A percentile compares a stretch with the other conserved stretches of the same genome.
phyloP scores from a whole-genome alignment of 2,797 vertebrate genomes.

The Harpagifer antarcticus region DNA sequence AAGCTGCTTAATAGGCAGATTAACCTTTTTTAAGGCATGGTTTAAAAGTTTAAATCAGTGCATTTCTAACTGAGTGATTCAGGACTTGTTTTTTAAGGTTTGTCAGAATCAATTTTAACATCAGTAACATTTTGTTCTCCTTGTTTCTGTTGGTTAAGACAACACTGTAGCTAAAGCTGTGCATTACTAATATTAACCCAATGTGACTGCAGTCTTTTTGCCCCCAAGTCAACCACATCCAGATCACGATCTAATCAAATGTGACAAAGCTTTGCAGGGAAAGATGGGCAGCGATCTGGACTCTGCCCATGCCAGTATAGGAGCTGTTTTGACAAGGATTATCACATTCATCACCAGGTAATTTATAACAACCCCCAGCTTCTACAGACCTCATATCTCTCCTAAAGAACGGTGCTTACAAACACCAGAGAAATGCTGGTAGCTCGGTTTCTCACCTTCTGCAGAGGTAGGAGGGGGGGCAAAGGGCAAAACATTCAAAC shows the following conservation, averaged over 20 bases:
- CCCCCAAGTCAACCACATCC: slow-evolving; percentile 83
- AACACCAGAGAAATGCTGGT: slow-evolving; percentile 85
- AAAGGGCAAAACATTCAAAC: slow-evolving; percentile 72
- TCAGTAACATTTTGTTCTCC: slow-evolving; percentile 15
- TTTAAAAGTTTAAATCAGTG: slow-evolving; percentile 35
- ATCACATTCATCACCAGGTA: slow-evolving; percentile 86
- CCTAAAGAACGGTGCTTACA: slow-evolving; percentile 84
- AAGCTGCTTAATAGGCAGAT: slow-evolving; percentile 51
- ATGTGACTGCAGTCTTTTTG: slow-evolving; percentile 74
- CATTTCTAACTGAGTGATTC: not conserved
- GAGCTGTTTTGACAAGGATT: slow-evolving; percentile 89
- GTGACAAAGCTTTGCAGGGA: slow-evolving; percentile 82
- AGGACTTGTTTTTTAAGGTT: not conserved
- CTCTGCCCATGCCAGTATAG: slow-evolving; percentile 74
- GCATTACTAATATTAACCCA: slow-evolving; percentile 61
- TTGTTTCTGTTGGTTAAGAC: not conserved
- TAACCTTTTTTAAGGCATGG: slow-evolving; percentile 19
- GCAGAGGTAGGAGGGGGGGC: slow-evolving; percentile 66
- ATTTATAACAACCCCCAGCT: slow-evolving; percentile 88
- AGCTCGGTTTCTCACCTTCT: slow-evolving; percentile 87
- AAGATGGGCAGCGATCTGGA: slow-evolving; percentile 80
- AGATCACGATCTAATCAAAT: slow-evolving; percentile 85
- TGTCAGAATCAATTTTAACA: slow-evolving; percentile 3
- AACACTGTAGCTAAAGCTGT: slow-evolving; percentile 37
- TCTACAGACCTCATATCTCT: slow-evolving; percentile 81